Evolutionary conservation across 2,888 invertebrate genomes (phyloP).

Genomic region (Polylopha cassiicola): DNA sequence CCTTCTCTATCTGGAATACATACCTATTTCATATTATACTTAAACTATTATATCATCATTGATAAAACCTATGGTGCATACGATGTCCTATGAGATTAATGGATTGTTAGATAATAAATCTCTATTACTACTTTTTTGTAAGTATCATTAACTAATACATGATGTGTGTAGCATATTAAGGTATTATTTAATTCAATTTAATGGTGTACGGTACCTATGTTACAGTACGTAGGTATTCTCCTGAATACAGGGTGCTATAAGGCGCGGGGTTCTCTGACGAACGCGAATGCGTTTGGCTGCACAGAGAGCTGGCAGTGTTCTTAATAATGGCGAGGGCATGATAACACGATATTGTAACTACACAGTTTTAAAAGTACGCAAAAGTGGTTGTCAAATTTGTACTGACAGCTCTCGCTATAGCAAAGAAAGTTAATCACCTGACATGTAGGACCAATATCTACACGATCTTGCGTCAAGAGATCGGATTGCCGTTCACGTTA

Average conservation of each 20-base stretch:
- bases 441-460: no score
- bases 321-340: no score
- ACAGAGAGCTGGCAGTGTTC: neutral
- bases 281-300: neutral
- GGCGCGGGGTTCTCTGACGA: conserved; percentile 11
- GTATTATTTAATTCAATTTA: conserved; percentile 30
- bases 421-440: no score
- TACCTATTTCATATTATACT: conserved; percentile 30
- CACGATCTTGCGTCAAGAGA: no score
- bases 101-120: conserved; percentile 45
- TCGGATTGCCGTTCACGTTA: no score
- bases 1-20: conserved; percentile 31
- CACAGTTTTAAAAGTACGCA: no score
- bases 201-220: conserved; percentile 35
- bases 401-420: no score
- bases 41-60: conserved; percentile 35
- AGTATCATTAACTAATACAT: conserved; percentile 38
- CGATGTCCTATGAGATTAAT: conserved; percentile 49
- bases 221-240: conserved; percentile 23
- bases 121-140: conserved; percentile 38
- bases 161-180: conserved; percentile 34
- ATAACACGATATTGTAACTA: no score
- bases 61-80: conserved; percentile 58
- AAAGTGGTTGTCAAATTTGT: no score
- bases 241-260: conserved; percentile 59